Base-by-base conservation (phyloP, 2,797 vertebrate species). In the Cottoperca gobio region DNA sequence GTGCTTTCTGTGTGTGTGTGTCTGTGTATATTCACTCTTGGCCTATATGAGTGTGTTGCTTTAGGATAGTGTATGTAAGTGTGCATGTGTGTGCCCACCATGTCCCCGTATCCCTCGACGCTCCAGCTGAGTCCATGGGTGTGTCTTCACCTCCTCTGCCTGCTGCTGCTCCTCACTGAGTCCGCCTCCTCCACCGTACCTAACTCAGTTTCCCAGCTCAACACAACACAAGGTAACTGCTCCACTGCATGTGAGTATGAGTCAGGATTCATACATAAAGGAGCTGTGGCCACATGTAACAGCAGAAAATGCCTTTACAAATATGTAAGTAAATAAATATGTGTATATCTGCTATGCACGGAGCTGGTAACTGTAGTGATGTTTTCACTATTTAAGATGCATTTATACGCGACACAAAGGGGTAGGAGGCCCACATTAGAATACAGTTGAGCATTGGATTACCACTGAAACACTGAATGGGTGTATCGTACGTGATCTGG, bases 131-230 rank as follows among this genome's bases (percentile, higher is more conserved):
- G 62, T 67, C 69, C 69, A 23, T 42, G 10, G n/a, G 49, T 54
- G 65, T 72, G 69, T 61, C 40, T 87, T 39, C 69, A 37, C 33
- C 65, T 91, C 69, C 50, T 87, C 63, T 77, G 37, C 65, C 46
- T 88, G 68, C 86, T 88, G 70, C 61, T 88, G 55, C 64, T 88
- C 57, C 26, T 79, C 52, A 16, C 61, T 1, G 31, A 13, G 31
- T 33, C 50, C 33, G 45, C 57, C 57, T 69, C 57, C 42, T 35
- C 23, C 45, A n/a, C 33, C 1, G 23, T 8, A 17, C 0, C 61
- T 13, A 4, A 3, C 2, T 9, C 21, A 0, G 2, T 0, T 16
- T 8, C 0, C 10, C 21, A 10, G 23, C 4, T 7, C 21, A 21
- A 5, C 61, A 12, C 7, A 4, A 24, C 58, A 28, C 35, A 7